phyloP scores from a whole-genome alignment of 2,797 vertebrate species.

The Sandelia bainsii region DNA sequence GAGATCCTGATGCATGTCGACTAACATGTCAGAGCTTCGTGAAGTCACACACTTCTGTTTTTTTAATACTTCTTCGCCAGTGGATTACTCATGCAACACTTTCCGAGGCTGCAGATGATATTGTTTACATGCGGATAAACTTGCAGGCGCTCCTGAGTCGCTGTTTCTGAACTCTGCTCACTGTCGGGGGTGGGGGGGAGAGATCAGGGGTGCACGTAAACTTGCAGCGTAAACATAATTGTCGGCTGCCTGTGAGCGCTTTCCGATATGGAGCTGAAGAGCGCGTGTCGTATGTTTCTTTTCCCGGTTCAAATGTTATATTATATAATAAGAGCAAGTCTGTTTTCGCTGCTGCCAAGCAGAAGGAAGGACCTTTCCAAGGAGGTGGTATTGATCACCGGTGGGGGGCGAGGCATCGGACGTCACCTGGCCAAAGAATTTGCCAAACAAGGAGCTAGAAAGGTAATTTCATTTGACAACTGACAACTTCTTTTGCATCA shows the following conservation, averaged over 20 bases:
- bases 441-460: conserved; percentile 89
- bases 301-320: conserved; percentile 90
- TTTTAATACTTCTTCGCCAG: background rate
- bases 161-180: conserved; percentile 6
- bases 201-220: conserved; percentile 28
- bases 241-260: conserved; percentile 21
- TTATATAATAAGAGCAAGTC: conserved; percentile 83
- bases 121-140: conserved; percentile 46
- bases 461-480: conserved; percentile 84
- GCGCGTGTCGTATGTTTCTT: conserved; percentile 88
- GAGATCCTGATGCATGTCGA: conserved; percentile 34
- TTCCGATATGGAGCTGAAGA: conserved; percentile 88
- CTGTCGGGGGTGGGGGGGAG: background rate
- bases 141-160: conserved; percentile 33
- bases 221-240: conserved; percentile 33
- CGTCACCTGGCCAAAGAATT: conserved; percentile 95
- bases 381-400: conserved; percentile 95
- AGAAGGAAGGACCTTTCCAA: conserved; percentile 87
- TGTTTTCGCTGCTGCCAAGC: conserved; percentile 85
- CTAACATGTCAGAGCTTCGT: conserved; percentile 50
- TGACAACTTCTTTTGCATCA: conserved; percentile 47
- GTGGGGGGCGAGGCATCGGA: conserved; percentile 97
- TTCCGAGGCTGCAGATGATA: conserved; percentile 36
- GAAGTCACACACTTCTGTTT: conserved; percentile 17
- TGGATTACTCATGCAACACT: conserved; percentile 53